Percentiles rank a stretch among this genome's conserved stretches.
These are phyloP conservation scores for Misgurnus anguillicaudatus DNA, from an alignment of 2,113 vertebrate species.

Conservation along the genomic window DNA sequence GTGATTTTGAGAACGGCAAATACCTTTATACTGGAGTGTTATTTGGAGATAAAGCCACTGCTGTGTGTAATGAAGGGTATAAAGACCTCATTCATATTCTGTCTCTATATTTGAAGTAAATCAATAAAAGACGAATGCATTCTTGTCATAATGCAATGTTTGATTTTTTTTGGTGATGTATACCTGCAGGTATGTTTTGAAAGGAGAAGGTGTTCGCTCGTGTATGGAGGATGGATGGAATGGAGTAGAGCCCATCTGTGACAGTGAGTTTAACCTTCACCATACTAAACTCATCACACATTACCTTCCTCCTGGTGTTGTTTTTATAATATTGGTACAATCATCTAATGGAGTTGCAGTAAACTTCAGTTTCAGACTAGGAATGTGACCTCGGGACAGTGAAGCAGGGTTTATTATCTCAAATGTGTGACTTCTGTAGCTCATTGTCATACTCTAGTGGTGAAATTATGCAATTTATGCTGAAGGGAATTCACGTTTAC, in stretches of 20 bases:
- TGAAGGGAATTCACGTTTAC: neutral
- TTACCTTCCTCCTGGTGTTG: neutral
- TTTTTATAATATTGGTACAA: too few relatives aligned
- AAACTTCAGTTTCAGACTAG: too few relatives aligned
- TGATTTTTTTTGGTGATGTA: neutral
- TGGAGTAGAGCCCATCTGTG: constrained; percentile 61
- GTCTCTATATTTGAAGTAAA: neutral
- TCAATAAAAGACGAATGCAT: too few relatives aligned
- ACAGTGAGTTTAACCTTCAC: constrained; percentile 51
- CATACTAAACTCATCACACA: neutral
- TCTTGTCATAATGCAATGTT: neutral
- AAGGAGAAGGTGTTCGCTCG: constrained; percentile 54
- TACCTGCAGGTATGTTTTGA: constrained; percentile 62
- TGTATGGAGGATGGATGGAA: constrained; percentile 66
- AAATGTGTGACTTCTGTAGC: neutral
- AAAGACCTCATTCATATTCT: neutral
- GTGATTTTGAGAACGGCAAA: constrained; percentile 60
- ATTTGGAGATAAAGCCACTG: constrained; percentile 57
- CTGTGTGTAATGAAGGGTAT: constrained; percentile 66
- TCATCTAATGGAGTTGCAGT: too few relatives aligned
- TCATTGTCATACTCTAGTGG: neutral
- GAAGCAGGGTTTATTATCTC: neutral
- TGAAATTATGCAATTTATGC: neutral
- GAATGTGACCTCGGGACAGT: too few relatives aligned
- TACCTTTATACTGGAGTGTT: constrained; percentile 51